A percentile compares a stretch with the other conserved stretches of the same genome.
Evolutionary conservation across 2,113 vertebrate species (phyloP).

Genomic region (Glareola pratincola): DNA sequence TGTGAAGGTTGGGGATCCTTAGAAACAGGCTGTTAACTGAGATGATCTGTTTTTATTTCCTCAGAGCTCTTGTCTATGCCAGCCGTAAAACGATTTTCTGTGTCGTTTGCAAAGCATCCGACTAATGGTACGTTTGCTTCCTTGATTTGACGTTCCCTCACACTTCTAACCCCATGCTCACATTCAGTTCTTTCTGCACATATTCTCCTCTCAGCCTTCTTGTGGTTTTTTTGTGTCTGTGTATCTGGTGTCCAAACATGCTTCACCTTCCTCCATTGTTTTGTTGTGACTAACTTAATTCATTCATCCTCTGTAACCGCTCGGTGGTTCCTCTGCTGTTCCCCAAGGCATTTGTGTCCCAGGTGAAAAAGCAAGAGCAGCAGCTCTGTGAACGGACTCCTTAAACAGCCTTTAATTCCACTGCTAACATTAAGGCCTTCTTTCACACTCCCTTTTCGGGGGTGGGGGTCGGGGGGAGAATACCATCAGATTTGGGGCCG

Average conservation of each 20-base stretch:
- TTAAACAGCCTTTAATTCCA: background rate
- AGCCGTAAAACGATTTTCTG: slow-evolving; percentile 99
- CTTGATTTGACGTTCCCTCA: slow-evolving; percentile 84
- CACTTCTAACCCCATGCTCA: slow-evolving; percentile 69
- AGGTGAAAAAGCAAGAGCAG: background rate
- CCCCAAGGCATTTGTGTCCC: background rate
- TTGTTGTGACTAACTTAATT: background rate
- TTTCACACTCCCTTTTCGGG: accelerated
- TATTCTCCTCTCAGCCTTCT: slow-evolving; percentile 14
- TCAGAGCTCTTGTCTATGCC: slow-evolving; percentile 99
- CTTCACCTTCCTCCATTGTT: slow-evolving; percentile 1
- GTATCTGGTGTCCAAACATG: slow-evolving; percentile 15
- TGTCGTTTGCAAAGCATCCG: slow-evolving; percentile 99
- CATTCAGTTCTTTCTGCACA: slow-evolving; percentile 56
- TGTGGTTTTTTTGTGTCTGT: slow-evolving; percentile 8
- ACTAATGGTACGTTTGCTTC: slow-evolving; percentile 99
- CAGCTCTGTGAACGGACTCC: background rate
- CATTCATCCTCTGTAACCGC: background rate
- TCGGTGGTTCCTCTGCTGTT: background rate
- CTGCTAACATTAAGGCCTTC: background rate
- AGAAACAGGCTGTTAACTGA: slow-evolving; percentile 77
- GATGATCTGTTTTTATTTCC: slow-evolving; percentile 95
- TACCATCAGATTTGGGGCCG: background rate
- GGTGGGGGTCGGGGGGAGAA: background rate
- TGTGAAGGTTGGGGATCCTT: background rate